Percentiles rank a stretch among this genome's conserved stretches.
Evolutionary conservation across 2,888 invertebrate species (phyloP).

Genomic region (Merodon equestris): DNA sequence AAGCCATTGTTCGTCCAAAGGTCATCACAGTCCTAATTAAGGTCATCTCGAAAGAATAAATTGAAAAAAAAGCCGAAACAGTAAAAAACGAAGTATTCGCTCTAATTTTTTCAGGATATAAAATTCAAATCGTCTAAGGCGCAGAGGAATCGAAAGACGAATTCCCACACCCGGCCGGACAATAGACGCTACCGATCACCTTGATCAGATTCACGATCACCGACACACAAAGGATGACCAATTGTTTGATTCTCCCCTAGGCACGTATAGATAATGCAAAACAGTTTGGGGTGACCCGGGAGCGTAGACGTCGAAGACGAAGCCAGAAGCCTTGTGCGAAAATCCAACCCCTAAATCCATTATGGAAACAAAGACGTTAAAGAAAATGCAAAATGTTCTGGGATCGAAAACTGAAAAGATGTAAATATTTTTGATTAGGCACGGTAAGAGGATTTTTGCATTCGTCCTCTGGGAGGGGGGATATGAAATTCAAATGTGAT

Average conservation of each 20-base stretch:
- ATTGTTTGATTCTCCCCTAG: constrained; percentile 41
- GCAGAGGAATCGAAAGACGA: constrained; percentile 21
- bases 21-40: constrained; percentile 67
- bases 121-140: constrained; percentile 42
- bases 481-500: constrained; percentile 41
- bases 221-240: constrained; percentile 60
- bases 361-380: constrained; percentile 48
- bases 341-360: constrained; percentile 65
- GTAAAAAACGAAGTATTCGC: constrained; percentile 43
- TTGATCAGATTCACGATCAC: constrained; percentile 34
- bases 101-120: constrained; percentile 43
- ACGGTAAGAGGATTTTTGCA: constrained; percentile 68
- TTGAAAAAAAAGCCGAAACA: constrained; percentile 18
- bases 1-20: constrained; percentile 44
- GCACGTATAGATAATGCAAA: constrained; percentile 21
- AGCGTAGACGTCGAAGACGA: not conserved
- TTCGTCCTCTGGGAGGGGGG: constrained; percentile 28
- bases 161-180: constrained; percentile 65
- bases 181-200: constrained; percentile 59
- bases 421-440: constrained; percentile 68
- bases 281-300: constrained; percentile 25
- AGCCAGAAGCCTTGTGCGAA: constrained; percentile 57
- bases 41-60: constrained; percentile 50
- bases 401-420: constrained; percentile 17
- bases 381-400: constrained; percentile 59